phyloP scores from a whole-genome alignment of 2,113 vertebrate genomes.

The Chelonoidis abingdonii region DNA sequence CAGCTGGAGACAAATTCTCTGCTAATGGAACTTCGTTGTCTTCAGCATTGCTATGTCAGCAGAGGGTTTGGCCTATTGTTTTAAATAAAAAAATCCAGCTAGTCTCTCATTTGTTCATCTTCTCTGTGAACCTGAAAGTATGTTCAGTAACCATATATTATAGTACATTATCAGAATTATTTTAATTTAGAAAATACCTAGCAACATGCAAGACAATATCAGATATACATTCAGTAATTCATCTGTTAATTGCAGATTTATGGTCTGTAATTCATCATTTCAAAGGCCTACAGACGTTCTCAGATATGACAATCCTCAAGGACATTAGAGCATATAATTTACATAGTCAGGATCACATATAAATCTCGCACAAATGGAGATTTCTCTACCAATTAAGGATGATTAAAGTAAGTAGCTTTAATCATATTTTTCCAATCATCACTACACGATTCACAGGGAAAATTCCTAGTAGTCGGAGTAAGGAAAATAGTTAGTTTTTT shows the following conservation, averaged over 20 bases:
- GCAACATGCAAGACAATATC: neutral
- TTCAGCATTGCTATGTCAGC: constrained; percentile 17
- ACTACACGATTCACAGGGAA: neutral
- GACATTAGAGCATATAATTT: constrained; percentile 24
- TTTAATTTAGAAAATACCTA: constrained; percentile 10
- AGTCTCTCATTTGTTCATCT: neutral
- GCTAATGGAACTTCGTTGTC: neutral
- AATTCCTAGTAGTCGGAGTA: neutral
- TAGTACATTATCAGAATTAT: constrained; percentile 12
- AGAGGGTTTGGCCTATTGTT: constrained; percentile 18
- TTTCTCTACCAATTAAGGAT: constrained; percentile 41
- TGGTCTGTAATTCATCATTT: constrained; percentile 16
- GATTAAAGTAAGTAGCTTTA: constrained; percentile 10
- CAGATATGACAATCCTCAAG: neutral
- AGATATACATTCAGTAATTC: neutral
- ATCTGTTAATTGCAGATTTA: constrained; percentile 12
- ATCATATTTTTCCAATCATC: neutral
- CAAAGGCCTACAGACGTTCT: constrained; percentile 33
- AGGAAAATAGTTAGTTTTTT: neutral
- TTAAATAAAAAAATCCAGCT: constrained; percentile 28
- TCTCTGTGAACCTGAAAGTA: neutral
- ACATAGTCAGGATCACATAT: constrained; percentile 19
- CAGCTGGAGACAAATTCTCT: neutral
- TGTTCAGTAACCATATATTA: neutral
- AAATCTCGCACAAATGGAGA: neutral